Evolutionary conservation across 2,888 invertebrate genomes (phyloP).

Genomic region (Anthoptus insignis): DNA sequence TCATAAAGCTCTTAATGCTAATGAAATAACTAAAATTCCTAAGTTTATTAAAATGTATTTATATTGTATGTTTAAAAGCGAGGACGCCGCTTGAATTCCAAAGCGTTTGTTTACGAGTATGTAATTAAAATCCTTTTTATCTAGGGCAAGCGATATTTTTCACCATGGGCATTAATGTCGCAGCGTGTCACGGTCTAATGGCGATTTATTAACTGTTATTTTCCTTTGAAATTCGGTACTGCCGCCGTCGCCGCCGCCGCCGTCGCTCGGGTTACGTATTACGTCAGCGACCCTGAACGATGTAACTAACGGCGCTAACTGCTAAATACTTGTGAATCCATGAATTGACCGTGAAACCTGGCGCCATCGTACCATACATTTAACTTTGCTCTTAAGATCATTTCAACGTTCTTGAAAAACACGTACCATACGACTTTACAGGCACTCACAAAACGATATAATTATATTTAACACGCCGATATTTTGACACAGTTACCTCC

Average conservation of each 20-base stretch:
- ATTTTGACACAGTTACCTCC: too few species aligned
- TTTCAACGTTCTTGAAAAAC: too few species aligned
- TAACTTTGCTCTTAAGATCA: background rate
- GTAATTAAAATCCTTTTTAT: background rate
- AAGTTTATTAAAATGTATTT: background rate
- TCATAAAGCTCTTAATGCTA: too few species aligned
- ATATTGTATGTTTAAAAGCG: background rate
- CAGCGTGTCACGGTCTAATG: background rate
- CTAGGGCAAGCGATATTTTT: background rate
- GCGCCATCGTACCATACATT: too few species aligned
- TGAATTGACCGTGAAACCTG: constrained; percentile 4
- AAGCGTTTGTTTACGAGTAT: background rate
- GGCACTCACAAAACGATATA: too few species aligned
- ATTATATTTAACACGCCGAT: too few species aligned
- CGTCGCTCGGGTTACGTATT: background rate
- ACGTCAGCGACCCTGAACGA: constrained; percentile 16
- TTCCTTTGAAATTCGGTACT: constrained; percentile 14
- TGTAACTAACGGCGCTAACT: background rate
- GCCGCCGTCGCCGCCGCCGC: background rate
- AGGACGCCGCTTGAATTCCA: background rate
- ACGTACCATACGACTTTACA: too few species aligned
- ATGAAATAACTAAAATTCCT: background rate
- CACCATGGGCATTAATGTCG: background rate
- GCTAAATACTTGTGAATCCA: background rate
- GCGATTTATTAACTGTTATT: constrained; percentile 1